These are phyloP conservation scores for Erpornis zantholeuca DNA, from an alignment of 2,113 vertebrate genomes.

Conservation along the genomic window DNA sequence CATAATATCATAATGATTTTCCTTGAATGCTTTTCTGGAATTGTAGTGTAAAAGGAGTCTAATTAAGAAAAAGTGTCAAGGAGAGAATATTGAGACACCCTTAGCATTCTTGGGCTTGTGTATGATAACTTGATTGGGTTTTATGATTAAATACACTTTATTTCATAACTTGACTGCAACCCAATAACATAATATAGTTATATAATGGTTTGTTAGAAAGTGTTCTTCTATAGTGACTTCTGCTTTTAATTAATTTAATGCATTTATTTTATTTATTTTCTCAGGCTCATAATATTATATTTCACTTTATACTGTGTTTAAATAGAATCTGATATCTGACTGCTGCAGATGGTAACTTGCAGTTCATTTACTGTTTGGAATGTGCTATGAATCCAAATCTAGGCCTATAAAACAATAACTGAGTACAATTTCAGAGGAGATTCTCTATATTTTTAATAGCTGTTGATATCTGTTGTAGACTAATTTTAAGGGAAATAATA, in stretches of 20 bases:
- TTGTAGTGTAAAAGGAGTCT: neutral
- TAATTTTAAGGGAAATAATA: neutral
- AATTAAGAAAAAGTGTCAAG: neutral
- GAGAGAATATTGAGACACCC: neutral
- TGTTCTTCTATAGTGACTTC: neutral
- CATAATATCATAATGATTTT: neutral
- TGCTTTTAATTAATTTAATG: neutral
- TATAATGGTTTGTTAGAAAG: neutral
- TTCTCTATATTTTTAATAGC: neutral
- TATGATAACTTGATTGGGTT: neutral
- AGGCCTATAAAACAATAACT: neutral
- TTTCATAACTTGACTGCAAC: neutral
- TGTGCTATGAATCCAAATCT: neutral
- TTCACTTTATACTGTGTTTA: neutral
- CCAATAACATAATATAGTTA: neutral
- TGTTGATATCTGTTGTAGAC: neutral
- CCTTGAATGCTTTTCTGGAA: neutral
- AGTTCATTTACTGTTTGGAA: neutral
- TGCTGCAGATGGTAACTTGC: neutral
- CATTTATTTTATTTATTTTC: neutral
- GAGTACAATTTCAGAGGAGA: neutral
- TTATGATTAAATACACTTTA: neutral
- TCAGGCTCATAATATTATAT: neutral
- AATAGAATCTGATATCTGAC: neutral
- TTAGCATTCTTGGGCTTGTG: neutral